Evolutionary conservation across 2,888 invertebrate species (phyloP).

Genomic region (Euspilapteryx auroguttella): DNA sequence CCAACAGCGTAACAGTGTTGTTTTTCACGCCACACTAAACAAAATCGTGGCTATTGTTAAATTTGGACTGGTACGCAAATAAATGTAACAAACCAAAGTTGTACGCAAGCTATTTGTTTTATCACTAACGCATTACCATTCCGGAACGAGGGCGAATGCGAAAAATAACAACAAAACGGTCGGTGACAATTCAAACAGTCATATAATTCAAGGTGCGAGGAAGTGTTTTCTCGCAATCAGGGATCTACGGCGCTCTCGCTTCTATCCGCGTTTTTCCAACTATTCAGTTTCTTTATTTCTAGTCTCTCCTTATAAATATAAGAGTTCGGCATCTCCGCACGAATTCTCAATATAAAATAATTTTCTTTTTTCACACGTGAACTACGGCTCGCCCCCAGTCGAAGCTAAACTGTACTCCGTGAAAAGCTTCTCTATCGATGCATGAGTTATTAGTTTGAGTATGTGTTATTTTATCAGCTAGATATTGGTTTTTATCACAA

Average conservation of each 20-base stretch:
- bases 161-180: slow-evolving; percentile 32
- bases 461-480: too few relatives aligned
- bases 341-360: slow-evolving; percentile 54
- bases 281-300: slow-evolving; percentile 50
- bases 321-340: slow-evolving; percentile 44
- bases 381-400: slow-evolving; percentile 19
- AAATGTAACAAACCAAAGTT: slow-evolving; percentile 14
- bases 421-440: slow-evolving; percentile 24
- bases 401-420: slow-evolving; percentile 22
- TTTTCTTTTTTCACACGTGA: slow-evolving; percentile 46
- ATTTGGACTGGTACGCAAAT: slow-evolving; percentile 20
- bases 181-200: slow-evolving; percentile 47
- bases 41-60: slow-evolving; percentile 22
- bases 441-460: slow-evolving; percentile 19
- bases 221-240: slow-evolving; percentile 51
- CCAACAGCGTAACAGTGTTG: slow-evolving; percentile 1
- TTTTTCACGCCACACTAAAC: slow-evolving; percentile 13
- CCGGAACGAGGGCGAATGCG: slow-evolving; percentile 17
- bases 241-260: slow-evolving; percentile 35
- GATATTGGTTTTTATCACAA: too few relatives aligned
- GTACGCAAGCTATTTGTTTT: slow-evolving; percentile 22
- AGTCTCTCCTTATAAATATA: slow-evolving; percentile 49
- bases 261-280: slow-evolving; percentile 24
- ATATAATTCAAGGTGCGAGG: slow-evolving; percentile 48
- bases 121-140: slow-evolving; percentile 26